These are phyloP conservation scores for Eulemur albifrons DNA, from an alignment of 2,797 vertebrate species.

Conservation along the genomic window DNA sequence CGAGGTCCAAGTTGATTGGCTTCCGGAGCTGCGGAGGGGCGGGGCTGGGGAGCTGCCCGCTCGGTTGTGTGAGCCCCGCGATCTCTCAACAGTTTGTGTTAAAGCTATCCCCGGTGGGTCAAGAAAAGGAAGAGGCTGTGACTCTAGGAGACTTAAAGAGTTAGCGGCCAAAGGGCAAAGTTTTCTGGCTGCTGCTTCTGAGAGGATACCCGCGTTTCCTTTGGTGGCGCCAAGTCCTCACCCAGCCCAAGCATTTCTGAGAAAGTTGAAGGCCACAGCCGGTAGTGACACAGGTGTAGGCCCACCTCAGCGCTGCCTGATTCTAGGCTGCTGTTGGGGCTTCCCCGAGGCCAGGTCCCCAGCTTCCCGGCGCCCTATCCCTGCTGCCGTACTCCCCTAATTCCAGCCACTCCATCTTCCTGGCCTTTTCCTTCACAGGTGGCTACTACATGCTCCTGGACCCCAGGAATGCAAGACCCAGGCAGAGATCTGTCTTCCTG, in stretches of 20 bases:
- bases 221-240: accelerated
- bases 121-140: not conserved
- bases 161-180: not conserved
- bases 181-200: not conserved
- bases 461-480: conserved; percentile 16
- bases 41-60: accelerated
- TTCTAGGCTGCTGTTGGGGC: not conserved
- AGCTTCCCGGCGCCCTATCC: not conserved
- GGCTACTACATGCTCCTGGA: conserved; percentile 89
- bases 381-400: not conserved
- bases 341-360: not conserved
- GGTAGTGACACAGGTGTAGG: not conserved
- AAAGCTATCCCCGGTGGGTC: not conserved
- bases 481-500: conserved; percentile 78
- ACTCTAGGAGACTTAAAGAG: not conserved
- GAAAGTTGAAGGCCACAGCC: not conserved
- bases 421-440: conserved; percentile 72
- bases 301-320: not conserved
- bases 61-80: accelerated
- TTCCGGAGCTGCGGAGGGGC: not conserved
- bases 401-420: not conserved
- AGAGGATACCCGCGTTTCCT: not conserved
- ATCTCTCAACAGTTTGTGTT: not conserved
- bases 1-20: not conserved
- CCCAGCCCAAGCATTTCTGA: not conserved